Percentiles rank a stretch among this genome's conserved stretches.
These are phyloP conservation scores for Phytoseiulus persimilis DNA, from an alignment of 2,888 invertebrate species.

Conservation along the genomic window DNA sequence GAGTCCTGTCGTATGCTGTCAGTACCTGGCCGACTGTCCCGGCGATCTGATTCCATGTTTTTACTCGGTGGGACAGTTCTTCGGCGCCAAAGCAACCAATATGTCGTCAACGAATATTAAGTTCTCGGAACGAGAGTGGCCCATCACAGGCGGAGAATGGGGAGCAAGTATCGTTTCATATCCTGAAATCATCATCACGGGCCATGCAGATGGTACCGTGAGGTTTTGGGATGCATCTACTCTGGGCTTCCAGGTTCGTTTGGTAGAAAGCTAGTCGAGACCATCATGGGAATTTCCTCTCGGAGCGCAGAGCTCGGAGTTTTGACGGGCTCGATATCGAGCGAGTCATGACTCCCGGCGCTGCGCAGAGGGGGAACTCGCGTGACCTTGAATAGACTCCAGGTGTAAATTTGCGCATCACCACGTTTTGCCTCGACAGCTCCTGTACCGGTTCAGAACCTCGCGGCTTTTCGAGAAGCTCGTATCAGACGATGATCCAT, in stretches of 20 bases:
- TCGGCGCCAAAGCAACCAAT: conserved; percentile 63
- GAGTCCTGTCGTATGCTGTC: conserved; percentile 91
- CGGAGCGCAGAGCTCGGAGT: not conserved
- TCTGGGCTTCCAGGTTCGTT: conserved; percentile 42
- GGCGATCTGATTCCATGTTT: conserved; percentile 94
- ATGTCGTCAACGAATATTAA: conserved; percentile 56
- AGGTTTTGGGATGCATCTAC: conserved; percentile 99
- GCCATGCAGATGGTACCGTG: conserved; percentile 94
- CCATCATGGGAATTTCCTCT: no score
- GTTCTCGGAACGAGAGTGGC: conserved; percentile 89
- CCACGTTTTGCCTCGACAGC: conserved; percentile 56
- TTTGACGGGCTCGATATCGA: not conserved
- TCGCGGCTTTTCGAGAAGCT: conserved; percentile 78
- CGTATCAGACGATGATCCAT: conserved; percentile 68
- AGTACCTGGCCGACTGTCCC: conserved; percentile 94
- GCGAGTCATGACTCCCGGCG: no score
- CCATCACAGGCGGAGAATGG: conserved; percentile 91
- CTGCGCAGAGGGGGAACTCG: no score
- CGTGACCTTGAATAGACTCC: no score
- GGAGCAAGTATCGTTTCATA: conserved; percentile 90
- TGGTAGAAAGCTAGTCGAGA: no score
- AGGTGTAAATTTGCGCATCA: not conserved
- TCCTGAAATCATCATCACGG: conserved; percentile 96
- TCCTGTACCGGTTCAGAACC: conserved; percentile 93
- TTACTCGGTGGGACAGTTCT: conserved; percentile 64